Percentiles rank a stretch among this genome's conserved stretches.
Conservation (phyloP, 2,888 invertebrate genomes). For the Pycnomerus fuliginosus region DNA sequence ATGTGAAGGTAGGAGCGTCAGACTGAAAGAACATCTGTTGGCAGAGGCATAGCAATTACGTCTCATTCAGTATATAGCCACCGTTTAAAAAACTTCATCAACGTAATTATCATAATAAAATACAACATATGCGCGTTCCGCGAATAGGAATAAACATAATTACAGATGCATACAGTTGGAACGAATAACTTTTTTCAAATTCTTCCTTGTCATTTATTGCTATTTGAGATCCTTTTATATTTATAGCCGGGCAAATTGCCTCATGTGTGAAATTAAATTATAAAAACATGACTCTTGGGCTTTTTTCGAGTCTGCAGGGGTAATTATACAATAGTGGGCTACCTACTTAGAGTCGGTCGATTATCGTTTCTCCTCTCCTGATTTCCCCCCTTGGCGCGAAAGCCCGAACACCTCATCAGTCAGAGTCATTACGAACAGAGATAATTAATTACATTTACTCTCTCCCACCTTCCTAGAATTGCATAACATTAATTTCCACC, state of each 20-base stretch:
- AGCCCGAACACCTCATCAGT: conserved; percentile 60
- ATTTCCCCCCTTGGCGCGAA: conserved; percentile 37
- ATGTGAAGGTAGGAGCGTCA: no score
- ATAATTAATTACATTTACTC: conserved; percentile 66
- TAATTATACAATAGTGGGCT: no score
- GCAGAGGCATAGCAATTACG: conserved; percentile 27
- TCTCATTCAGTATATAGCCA: conserved; percentile 29
- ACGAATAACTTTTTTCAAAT: conserved; percentile 17
- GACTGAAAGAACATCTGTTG: conserved; percentile 18
- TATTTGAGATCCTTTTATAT: conserved; percentile 12
- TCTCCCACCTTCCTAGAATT: conserved; percentile 58
- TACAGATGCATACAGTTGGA: conserved; percentile 13
- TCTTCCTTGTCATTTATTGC: conserved; percentile 10
- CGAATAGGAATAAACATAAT: conserved; percentile 27
- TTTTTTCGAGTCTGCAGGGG: no score
- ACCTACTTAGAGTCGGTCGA: conserved; percentile 38
- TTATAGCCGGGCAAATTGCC: conserved; percentile 11
- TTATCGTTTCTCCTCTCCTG: conserved; percentile 47
- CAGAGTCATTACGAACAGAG: conserved; percentile 64
- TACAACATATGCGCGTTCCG: conserved; percentile 35
- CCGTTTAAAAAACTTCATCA: conserved; percentile 27
- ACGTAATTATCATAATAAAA: conserved; percentile 38
- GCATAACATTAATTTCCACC: conserved; percentile 55
- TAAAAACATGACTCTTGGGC: conserved; percentile 13
- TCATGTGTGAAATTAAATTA: conserved; percentile 18